phyloP scores from a whole-genome alignment of 2,888 invertebrate species.

The Dryadula phaetusa region DNA sequence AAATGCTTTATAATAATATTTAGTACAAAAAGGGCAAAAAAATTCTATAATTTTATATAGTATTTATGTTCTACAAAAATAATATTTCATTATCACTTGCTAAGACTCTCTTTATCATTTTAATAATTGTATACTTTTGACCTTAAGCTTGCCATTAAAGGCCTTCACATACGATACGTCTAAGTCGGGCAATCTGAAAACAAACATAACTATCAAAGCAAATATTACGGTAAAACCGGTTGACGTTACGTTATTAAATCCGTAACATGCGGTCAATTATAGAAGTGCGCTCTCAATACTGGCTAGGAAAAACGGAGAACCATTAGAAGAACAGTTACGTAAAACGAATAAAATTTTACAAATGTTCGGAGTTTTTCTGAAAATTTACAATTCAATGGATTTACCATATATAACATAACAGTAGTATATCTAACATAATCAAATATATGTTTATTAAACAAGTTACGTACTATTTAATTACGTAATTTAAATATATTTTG shows the following conservation, averaged over 20 bases:
- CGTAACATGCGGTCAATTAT: conserved; percentile 70
- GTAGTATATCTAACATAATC: too few relatives aligned
- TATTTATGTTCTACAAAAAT: too few relatives aligned
- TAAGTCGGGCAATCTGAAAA: conserved; percentile 44
- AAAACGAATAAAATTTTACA: conserved; percentile 69
- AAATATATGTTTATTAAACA: too few relatives aligned
- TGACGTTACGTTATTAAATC: conserved; percentile 51
- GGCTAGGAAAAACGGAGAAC: conserved; percentile 68
- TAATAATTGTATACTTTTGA: conserved; percentile 24
- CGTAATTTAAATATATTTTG: too few relatives aligned
- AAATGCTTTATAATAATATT: too few relatives aligned
- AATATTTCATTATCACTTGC: too few relatives aligned
- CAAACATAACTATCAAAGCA: conserved; percentile 44
- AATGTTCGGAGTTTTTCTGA: conserved; percentile 14
- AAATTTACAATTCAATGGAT: conserved; percentile 1
- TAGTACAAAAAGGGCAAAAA: too few relatives aligned
- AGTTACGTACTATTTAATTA: too few relatives aligned
- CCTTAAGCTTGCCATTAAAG: conserved; percentile 32
- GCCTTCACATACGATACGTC: conserved; percentile 39
- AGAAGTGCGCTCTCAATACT: conserved; percentile 67
- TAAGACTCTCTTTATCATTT: too few relatives aligned
- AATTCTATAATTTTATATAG: too few relatives aligned
- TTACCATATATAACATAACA: conserved; percentile 6
- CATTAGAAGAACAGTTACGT: conserved; percentile 81
- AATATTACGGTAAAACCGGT: conserved; percentile 48